These are phyloP conservation scores for Geophilus truncorum DNA, from an alignment of 2,888 invertebrate genomes.

Conservation along the genomic window DNA sequence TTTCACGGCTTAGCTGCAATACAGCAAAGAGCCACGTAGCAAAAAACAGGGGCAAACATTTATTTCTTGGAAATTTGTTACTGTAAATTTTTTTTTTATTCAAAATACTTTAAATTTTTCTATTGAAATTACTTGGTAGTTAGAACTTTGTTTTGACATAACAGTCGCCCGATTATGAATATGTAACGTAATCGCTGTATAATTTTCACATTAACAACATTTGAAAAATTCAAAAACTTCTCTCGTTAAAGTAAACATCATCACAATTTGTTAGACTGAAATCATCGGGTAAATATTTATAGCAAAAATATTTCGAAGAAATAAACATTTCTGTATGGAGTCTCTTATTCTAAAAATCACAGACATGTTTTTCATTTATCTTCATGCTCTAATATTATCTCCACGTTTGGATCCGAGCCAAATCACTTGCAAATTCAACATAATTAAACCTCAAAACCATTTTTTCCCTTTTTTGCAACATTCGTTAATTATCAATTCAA, in stretches of 20 bases:
- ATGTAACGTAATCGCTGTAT: background rate
- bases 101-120: no score
- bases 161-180: no score
- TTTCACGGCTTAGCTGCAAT: no score
- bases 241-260: background rate
- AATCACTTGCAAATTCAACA: background rate
- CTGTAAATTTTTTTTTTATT: no score
- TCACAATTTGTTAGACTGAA: background rate
- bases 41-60: background rate
- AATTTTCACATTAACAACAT: background rate
- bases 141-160: no score
- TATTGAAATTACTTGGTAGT: no score
- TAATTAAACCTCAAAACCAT: background rate
- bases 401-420: background rate
- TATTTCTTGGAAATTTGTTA: no score
- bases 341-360: background rate
- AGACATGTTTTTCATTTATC: background rate
- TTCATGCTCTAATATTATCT: background rate
- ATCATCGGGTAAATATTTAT: background rate
- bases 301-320: background rate
- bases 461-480: background rate
- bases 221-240: background rate
- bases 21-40: no score
- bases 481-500: no score
- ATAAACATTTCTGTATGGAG: background rate